Conservation (phyloP, 2,797 vertebrate genomes). For the Poecilia gillii region DNA sequence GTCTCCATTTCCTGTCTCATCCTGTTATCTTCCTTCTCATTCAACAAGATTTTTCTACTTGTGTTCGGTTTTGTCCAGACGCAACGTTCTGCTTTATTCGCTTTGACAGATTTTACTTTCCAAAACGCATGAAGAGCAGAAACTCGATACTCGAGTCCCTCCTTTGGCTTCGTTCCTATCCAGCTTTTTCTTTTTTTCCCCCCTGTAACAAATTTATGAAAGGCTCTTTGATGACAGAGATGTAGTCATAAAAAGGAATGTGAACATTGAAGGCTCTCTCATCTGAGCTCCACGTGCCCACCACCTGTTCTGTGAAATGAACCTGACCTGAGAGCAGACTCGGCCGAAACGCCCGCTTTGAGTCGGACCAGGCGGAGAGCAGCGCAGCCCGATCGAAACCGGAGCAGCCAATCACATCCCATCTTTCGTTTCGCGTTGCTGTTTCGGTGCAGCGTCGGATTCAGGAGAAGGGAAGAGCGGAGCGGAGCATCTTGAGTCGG, state of each 20-base stretch:
- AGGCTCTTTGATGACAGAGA: constrained; percentile 61
- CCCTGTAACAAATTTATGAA: constrained; percentile 43
- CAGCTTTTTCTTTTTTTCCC: constrained; percentile 6
- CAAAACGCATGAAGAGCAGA: constrained; percentile 36
- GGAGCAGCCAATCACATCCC: constrained; percentile 25
- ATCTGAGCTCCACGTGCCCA: constrained; percentile 55
- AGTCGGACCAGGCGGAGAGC: constrained; percentile 30
- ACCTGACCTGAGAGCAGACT: constrained; percentile 47
- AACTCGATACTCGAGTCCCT: constrained; percentile 42
- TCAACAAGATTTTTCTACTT: neutral
- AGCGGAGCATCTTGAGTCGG: neutral
- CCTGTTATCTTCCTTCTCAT: neutral
- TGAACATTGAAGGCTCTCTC: constrained; percentile 40
- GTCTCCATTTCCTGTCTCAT: neutral
- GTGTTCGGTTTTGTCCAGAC: constrained; percentile 11
- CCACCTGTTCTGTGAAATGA: constrained; percentile 65
- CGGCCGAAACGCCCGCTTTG: constrained; percentile 36
- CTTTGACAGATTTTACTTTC: constrained; percentile 42
- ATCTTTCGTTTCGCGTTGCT: constrained; percentile 17
- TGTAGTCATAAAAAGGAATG: constrained; percentile 59
- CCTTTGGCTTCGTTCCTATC: constrained; percentile 26
- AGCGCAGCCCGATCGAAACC: constrained; percentile 41
- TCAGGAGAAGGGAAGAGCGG: neutral
- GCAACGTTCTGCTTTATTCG: constrained; percentile 33
- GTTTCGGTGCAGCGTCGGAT: neutral